phyloP scores from a whole-genome alignment of 1,140 invertebrate species.

The Drosophila repletoides region DNA sequence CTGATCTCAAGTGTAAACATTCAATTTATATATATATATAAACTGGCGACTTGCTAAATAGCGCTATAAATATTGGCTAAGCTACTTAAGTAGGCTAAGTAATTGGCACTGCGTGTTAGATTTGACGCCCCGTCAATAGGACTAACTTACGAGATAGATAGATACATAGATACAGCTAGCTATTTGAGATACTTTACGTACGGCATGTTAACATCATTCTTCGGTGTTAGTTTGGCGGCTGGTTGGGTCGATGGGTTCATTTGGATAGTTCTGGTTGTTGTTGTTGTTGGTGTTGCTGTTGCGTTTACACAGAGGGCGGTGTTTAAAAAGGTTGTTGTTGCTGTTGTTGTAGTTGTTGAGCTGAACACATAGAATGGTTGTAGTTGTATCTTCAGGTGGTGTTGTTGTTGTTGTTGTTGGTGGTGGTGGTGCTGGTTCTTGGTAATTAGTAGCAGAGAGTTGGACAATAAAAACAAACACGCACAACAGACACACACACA shows the following conservation, averaged over 20 bases:
- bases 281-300: slow-evolving; percentile 12
- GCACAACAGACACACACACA: slow-evolving; percentile 39
- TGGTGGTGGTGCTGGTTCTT: slow-evolving; percentile 37
- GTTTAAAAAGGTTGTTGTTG: slow-evolving; percentile 10
- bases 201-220: slow-evolving; percentile 73
- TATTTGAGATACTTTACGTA: slow-evolving; percentile 66
- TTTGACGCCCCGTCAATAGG: slow-evolving; percentile 15
- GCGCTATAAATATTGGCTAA: slow-evolving; percentile 46
- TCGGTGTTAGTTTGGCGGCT: slow-evolving; percentile 72
- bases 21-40: slow-evolving; percentile 12
- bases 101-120: slow-evolving; percentile 20
- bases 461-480: slow-evolving; percentile 45
- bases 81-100: slow-evolving; percentile 43
- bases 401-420: slow-evolving; percentile 15
- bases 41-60: slow-evolving; percentile 30
- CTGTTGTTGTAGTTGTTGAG: slow-evolving; percentile 16
- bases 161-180: slow-evolving; percentile 13
- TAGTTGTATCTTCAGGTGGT: slow-evolving; percentile 16
- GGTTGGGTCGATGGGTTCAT: slow-evolving; percentile 39
- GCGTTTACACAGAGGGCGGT: slow-evolving; percentile 16
- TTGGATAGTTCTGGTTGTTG: slow-evolving; percentile 19
- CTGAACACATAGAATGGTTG: slow-evolving; percentile 20
- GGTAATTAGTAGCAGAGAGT: slow-evolving; percentile 61
- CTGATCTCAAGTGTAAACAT: slow-evolving; percentile 44
- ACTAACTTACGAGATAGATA: not conserved